Conservation (phyloP, 2,797 vertebrate species). For the Notolabrus celidotus region DNA sequence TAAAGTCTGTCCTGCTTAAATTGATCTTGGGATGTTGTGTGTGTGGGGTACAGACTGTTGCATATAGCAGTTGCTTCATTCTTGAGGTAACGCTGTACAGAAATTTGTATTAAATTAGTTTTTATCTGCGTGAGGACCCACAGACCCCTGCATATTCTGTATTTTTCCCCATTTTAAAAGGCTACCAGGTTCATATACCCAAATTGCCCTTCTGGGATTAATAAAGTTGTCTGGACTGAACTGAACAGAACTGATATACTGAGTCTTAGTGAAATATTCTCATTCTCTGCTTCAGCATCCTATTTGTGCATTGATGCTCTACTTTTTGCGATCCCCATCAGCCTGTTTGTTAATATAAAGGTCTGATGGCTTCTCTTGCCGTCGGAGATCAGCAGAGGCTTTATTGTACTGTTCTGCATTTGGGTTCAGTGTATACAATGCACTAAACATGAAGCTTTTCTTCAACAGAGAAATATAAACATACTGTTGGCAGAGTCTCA, state of each 20-base stretch:
- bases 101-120: neutral
- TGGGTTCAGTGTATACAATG: conserved; percentile 5
- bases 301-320: neutral
- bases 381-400: conserved; percentile 11
- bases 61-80: neutral
- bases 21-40: neutral
- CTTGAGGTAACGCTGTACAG: neutral
- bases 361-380: conserved; percentile 12
- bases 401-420: conserved; percentile 5
- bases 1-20: too few species aligned
- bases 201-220: too few species aligned
- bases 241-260: too few species aligned
- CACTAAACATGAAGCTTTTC: conserved; percentile 17
- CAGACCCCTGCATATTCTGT: too few species aligned
- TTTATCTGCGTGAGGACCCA: neutral
- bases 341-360: conserved; percentile 12
- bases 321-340: neutral
- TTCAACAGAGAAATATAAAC: conserved; percentile 23
- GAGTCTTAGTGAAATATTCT: too few species aligned
- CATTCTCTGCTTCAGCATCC: conserved; percentile 1
- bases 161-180: too few species aligned
- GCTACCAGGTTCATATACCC: too few species aligned
- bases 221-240: too few species aligned
- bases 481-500: conserved; percentile 10
- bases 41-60: too few species aligned